Evolutionary conservation across 2,797 vertebrate species (phyloP), one percentile per base, ranked within the genome.

Genomic region (Molossus molossus): DNA sequence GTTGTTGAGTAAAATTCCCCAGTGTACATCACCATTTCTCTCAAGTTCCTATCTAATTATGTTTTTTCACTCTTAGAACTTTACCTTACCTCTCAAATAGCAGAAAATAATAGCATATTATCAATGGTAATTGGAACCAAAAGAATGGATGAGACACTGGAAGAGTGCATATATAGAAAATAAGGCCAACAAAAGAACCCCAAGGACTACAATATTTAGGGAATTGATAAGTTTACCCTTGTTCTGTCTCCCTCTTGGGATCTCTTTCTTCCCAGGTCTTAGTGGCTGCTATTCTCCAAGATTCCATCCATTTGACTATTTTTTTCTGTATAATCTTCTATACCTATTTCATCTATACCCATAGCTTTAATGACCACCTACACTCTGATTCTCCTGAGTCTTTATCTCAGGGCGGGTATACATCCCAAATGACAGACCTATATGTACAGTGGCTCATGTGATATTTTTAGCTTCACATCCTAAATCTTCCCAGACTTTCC

Each of bases 61-160:
- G n/a, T 33, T 57, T 91, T 90, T 92, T 87, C 27, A 86, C 9
- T 86, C 7, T 79, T 69, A 57, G 33, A 87, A 73, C 27, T 21
- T 90, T 27, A 86, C 29, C 17, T 88, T 91, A 21, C 8, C 21
- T 95, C 70, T 92, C 12, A 72, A 82, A 79, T 84, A 69, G n/a
- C 12, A 40, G 33, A 29, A 9, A 65, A 67, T 27, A 50, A 20
- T 60, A 6, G 79, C 40, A 80, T 58, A 81, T 18, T 85, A 82
- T 40, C 18, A 75, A 5, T 72, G 25, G n/a, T 67, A 48, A 70
- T 58, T 93, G 69, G 55, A 85, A 27, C 10, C 5, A 37, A 80
- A 86, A 69, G 27, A 70, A 73, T 86, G 29, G 25, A 76, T 84
- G 14, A 83, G 50, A 84, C 13, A 18, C 21, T 17, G 27, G 14